These are phyloP conservation scores for Peromyscus nudipes DNA, from an alignment of 2,797 vertebrate species.

Conservation along the genomic window DNA sequence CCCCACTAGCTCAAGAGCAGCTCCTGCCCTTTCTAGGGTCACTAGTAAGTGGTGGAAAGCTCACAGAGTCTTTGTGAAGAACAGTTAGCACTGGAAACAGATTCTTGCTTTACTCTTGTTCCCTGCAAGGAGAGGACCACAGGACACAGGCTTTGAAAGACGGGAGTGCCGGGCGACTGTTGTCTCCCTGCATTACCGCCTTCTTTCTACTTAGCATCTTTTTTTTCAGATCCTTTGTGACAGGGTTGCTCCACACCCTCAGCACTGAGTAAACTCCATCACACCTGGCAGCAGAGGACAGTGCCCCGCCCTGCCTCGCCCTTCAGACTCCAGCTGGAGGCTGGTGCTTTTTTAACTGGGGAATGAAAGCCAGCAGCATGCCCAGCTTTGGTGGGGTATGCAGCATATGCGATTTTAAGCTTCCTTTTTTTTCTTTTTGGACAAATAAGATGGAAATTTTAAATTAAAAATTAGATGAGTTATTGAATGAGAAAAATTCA, in stretches of 20 bases:
- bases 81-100: not conserved
- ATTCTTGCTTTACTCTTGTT: not conserved
- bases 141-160: not conserved
- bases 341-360: not conserved
- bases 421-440: not conserved
- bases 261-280: not conserved
- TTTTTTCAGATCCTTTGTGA: not conserved
- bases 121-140: not conserved
- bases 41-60: not conserved
- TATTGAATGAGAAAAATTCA: constrained; percentile 16
- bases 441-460: constrained; percentile 30
- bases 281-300: not conserved
- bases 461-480: constrained; percentile 7
- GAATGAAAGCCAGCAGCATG: not conserved
- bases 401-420: not conserved
- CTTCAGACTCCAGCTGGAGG: not conserved
- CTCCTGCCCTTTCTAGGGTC: not conserved
- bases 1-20: not conserved
- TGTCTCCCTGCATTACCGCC: not conserved
- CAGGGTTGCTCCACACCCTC: not conserved
- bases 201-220: not conserved
- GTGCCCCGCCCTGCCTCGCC: rapidly evolving
- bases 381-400: not conserved
- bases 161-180: not conserved
- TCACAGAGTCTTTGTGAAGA: not conserved